Evolutionary conservation across 2,797 vertebrate species (phyloP).

Genomic region (Crax fasciolata): DNA sequence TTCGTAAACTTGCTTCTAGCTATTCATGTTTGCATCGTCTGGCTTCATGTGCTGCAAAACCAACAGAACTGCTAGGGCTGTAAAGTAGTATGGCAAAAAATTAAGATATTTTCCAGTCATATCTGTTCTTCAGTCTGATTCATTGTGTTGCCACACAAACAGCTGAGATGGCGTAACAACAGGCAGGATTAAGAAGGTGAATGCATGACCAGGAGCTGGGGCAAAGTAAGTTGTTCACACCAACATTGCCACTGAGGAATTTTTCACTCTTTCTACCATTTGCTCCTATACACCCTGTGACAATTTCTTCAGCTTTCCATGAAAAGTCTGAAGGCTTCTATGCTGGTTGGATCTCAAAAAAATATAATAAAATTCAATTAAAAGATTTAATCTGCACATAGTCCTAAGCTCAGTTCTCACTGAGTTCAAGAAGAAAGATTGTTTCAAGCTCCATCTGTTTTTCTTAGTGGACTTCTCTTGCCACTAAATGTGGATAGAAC

Average conservation of each 20-base stretch:
- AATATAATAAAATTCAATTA: background rate
- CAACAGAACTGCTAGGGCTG: background rate
- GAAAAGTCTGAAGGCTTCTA: background rate
- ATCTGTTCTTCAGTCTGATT: background rate
- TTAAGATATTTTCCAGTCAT: background rate
- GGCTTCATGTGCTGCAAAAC: background rate
- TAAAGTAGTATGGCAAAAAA: background rate
- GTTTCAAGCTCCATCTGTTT: background rate
- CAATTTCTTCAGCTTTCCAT: background rate
- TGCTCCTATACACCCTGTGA: background rate
- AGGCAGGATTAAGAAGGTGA: background rate
- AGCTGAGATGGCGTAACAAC: background rate
- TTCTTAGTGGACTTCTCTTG: background rate
- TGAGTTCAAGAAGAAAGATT: background rate
- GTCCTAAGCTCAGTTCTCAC: background rate
- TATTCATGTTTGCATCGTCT: background rate
- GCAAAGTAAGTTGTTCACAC: background rate
- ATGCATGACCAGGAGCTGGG: background rate
- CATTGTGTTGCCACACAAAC: background rate
- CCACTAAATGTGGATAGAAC: background rate
- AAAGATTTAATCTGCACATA: background rate
- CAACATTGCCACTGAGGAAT: background rate
- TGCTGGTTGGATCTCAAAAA: background rate
- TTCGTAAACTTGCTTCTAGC: background rate
- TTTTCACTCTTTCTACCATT: background rate